phyloP scores from a whole-genome alignment of 2,888 invertebrate species.

The Cephus sareptanus region DNA sequence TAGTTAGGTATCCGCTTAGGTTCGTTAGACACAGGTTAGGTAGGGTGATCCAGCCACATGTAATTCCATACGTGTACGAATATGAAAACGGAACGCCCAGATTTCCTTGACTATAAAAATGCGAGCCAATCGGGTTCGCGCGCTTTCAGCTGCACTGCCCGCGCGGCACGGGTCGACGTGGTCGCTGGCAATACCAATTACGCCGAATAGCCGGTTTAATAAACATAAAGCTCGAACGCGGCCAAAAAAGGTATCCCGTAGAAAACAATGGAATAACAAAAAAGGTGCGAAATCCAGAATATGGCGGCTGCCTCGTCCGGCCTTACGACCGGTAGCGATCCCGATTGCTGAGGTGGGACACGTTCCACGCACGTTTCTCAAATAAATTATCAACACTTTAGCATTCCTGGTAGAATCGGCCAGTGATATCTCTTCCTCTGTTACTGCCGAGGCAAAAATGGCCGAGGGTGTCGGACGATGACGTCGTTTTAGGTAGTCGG shows the following conservation, averaged over 20 bases:
- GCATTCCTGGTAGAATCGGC: conserved; percentile 40
- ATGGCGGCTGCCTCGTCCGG: conserved; percentile 27
- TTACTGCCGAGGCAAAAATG: not conserved
- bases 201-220: conserved; percentile 27
- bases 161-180: not conserved
- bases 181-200: conserved; percentile 6
- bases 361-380: conserved; percentile 60
- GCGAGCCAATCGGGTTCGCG: conserved; percentile 26
- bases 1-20: not conserved
- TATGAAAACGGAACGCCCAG: conserved; percentile 21
- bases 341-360: conserved; percentile 40
- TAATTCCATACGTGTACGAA: conserved; percentile 12
- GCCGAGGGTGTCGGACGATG: not conserved
- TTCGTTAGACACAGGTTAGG: not conserved
- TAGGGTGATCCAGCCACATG: not conserved
- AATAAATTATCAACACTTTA: conserved; percentile 55
- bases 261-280: conserved; percentile 47
- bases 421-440: not conserved
- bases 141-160: not conserved
- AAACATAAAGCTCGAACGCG: conserved; percentile 31
- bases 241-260: conserved; percentile 21
- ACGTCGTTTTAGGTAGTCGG: not conserved
- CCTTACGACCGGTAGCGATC: conserved; percentile 23
- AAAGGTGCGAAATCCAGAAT: conserved; percentile 54
- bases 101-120: conserved; percentile 44